Conservation (phyloP, 2,797 vertebrate genomes). For the Tauraco hartlaubi region DNA sequence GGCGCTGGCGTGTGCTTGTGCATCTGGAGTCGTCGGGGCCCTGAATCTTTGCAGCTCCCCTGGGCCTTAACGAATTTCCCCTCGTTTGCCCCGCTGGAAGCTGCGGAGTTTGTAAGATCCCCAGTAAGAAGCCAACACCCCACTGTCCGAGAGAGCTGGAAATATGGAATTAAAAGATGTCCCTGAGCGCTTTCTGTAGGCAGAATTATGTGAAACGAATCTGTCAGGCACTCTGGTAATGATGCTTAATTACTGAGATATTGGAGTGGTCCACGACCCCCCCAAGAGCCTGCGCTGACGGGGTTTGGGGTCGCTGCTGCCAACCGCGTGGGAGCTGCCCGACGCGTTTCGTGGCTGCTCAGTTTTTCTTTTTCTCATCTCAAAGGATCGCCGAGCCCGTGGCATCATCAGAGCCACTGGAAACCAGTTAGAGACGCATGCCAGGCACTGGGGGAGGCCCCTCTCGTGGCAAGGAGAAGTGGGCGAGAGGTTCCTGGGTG, state of each 20-base stretch:
- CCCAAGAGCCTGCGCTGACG: rapidly evolving
- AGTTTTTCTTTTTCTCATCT: too few relatives aligned
- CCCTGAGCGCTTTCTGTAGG: not conserved
- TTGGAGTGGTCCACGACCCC: not conserved
- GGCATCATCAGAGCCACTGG: not conserved
- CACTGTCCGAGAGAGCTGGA: not conserved
- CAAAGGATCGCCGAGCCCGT: rapidly evolving
- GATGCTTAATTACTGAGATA: not conserved
- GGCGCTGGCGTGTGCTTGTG: not conserved
- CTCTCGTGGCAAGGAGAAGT: not conserved
- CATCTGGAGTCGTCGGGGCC: not conserved
- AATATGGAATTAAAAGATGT: not conserved
- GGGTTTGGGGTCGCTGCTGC: not conserved
- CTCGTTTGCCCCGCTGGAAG: not conserved
- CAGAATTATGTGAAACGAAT: rapidly evolving
- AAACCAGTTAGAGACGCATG: not conserved
- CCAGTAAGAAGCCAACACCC: not conserved
- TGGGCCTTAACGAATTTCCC: not conserved
- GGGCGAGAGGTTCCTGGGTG: not conserved
- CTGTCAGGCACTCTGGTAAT: not conserved
- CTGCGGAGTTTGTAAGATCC: rapidly evolving
- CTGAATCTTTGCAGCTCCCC: not conserved
- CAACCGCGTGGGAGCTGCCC: not conserved
- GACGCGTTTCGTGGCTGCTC: not conserved
- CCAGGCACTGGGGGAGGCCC: not conserved